phyloP scores from a whole-genome alignment of 2,113 vertebrate genomes.

The Paratilapia polleni region DNA sequence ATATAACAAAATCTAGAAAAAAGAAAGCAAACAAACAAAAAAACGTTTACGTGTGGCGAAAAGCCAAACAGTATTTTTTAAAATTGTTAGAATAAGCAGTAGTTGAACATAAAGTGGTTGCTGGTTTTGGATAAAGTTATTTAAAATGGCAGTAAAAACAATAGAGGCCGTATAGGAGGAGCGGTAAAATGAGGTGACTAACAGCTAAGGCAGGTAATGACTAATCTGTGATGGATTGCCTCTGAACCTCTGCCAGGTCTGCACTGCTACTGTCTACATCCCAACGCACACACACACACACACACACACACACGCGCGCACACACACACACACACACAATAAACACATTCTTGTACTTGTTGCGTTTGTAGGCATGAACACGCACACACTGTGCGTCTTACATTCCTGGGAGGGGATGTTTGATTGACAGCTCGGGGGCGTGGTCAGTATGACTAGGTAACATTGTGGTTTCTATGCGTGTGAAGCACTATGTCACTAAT shows the following conservation, averaged over 20 bases:
- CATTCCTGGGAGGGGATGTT: slow-evolving; percentile 34
- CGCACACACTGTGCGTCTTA: background rate
- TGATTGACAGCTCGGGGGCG: slow-evolving; percentile 27
- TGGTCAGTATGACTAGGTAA: slow-evolving; percentile 5
- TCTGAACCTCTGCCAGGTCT: slow-evolving; percentile 19
- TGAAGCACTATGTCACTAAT: slow-evolving; percentile 25
- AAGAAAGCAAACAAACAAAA: background rate
- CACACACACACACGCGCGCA: background rate
- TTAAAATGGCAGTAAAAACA: background rate
- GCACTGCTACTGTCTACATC: slow-evolving; percentile 11
- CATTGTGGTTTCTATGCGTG: background rate
- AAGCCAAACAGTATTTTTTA: background rate
- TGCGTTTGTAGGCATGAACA: background rate
- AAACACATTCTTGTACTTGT: slow-evolving; percentile 26
- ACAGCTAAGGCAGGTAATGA: slow-evolving; percentile 52
- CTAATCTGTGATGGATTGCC: slow-evolving; percentile 46
- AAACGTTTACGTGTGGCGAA: background rate
- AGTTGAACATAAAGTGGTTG: background rate
- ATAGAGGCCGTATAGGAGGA: background rate
- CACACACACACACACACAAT: slow-evolving; percentile 8
- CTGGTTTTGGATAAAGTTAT: background rate
- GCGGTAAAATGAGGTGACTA: slow-evolving; percentile 19
- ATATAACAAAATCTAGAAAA: background rate
- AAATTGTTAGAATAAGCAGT: background rate
- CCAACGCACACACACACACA: background rate